Percentiles rank a stretch among this genome's conserved stretches.
These are phyloP conservation scores for Microcebus lehilahytsara DNA, from an alignment of 2,113 vertebrate species.

Conservation along the genomic window DNA sequence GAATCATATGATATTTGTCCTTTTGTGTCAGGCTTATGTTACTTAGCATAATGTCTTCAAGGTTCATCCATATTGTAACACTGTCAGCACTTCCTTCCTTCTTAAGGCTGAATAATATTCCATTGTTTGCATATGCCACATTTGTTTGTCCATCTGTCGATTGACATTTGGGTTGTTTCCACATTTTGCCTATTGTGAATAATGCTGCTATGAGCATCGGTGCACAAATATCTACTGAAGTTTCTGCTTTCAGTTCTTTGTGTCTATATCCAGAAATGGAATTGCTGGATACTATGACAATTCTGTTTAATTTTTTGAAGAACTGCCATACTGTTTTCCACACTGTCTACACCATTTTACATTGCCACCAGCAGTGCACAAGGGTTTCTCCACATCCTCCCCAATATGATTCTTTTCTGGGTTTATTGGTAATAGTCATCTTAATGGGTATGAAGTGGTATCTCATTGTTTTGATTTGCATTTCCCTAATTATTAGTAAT, in stretches of 20 bases:
- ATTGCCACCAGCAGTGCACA: not conserved
- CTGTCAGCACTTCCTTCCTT: not conserved
- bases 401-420: not conserved
- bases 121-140: not conserved
- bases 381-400: not conserved
- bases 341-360: not conserved
- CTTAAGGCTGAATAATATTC: not conserved
- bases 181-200: not conserved
- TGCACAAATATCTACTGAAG: not conserved
- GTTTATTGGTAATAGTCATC: not conserved
- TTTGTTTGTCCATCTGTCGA: not conserved
- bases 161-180: not conserved
- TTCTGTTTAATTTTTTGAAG: not conserved
- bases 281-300: not conserved
- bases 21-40: not conserved
- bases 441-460: not conserved
- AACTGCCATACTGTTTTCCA: not conserved
- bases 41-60: not conserved
- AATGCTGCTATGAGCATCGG: not conserved
- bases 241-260: not conserved
- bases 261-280: not conserved
- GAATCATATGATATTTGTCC: not conserved
- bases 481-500: not conserved
- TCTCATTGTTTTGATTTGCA: not conserved
- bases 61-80: not conserved